These are phyloP conservation scores for Muschampia staudingeri DNA, from an alignment of 2,888 invertebrate species.

Conservation along the genomic window DNA sequence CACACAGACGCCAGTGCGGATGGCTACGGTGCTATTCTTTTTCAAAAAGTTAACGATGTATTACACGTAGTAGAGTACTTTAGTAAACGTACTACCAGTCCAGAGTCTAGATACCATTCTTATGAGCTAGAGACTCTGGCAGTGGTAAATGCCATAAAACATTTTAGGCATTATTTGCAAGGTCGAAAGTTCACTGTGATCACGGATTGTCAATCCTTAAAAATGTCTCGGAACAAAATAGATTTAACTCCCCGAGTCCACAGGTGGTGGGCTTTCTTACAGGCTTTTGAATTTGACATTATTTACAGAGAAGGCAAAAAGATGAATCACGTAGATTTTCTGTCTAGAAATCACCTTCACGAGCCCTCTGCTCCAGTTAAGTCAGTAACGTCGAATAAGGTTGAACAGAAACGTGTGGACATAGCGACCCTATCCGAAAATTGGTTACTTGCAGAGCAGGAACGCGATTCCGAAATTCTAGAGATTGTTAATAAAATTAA, in stretches of 20 bases:
- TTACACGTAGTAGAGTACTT: slow-evolving; percentile 52
- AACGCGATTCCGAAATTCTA: not conserved
- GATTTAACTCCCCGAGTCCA: slow-evolving; percentile 14
- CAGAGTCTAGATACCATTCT: slow-evolving; percentile 61
- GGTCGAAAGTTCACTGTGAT: slow-evolving; percentile 57
- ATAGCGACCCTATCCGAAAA: not conserved
- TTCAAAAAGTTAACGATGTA: slow-evolving; percentile 37
- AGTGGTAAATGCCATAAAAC: slow-evolving; percentile 66
- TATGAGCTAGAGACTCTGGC: slow-evolving; percentile 58
- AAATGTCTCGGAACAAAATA: not conserved
- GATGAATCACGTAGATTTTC: slow-evolving; percentile 47
- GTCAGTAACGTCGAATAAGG: not conserved
- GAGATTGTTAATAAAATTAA: not conserved
- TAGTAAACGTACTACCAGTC: slow-evolving; percentile 52
- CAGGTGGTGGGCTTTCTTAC: slow-evolving; percentile 10
- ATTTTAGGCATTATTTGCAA: slow-evolving; percentile 68
- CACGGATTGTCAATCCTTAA: not conserved
- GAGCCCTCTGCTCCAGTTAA: not conserved
- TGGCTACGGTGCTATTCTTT: slow-evolving; percentile 61
- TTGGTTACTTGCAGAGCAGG: not conserved
- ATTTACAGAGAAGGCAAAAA: not conserved
- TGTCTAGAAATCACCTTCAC: slow-evolving; percentile 33
- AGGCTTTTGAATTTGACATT: not conserved
- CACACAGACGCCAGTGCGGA: slow-evolving; percentile 65
- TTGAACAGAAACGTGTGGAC: not conserved